Conservation (phyloP, 2,797 vertebrate species). For the Artibeus jamaicensis region DNA sequence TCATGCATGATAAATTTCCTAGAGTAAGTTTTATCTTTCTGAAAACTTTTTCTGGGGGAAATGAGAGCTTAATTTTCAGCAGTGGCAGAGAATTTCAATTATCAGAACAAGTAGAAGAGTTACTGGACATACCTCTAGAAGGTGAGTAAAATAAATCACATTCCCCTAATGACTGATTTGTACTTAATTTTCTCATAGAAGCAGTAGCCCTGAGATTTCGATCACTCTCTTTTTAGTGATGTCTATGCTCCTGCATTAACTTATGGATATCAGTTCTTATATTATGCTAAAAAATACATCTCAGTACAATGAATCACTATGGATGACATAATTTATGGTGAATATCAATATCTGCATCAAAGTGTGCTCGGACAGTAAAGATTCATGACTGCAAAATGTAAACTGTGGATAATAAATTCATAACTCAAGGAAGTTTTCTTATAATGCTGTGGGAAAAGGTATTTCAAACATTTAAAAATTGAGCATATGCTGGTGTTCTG, state of each 20-base stretch:
- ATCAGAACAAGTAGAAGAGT: constrained; percentile 35
- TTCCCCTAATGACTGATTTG: neutral
- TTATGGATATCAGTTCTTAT: neutral
- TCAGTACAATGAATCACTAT: constrained; percentile 17
- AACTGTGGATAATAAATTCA: constrained; percentile 35
- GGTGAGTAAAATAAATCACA: constrained; percentile 53
- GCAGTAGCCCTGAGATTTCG: constrained; percentile 29
- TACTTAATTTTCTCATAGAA: constrained; percentile 49
- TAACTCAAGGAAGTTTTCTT: neutral
- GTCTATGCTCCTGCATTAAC: neutral
- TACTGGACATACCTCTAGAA: constrained; percentile 32
- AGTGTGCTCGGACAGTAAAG: constrained; percentile 34
- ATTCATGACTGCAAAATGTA: constrained; percentile 43
- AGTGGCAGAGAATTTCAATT: constrained; percentile 10
- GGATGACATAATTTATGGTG: constrained; percentile 20
- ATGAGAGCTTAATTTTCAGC: constrained; percentile 37
- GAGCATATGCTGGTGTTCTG: neutral
- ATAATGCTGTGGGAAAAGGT: constrained; percentile 10
- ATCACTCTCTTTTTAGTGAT: constrained; percentile 44
- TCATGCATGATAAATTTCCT: neutral
- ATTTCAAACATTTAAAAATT: constrained; percentile 58
- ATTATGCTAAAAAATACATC: constrained; percentile 36
- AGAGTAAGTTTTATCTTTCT: constrained; percentile 51
- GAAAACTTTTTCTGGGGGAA: constrained; percentile 28
- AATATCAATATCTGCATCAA: constrained; percentile 44